phyloP scores from a whole-genome alignment of 2,113 vertebrate species.

The Myxocyprinus asiaticus region DNA sequence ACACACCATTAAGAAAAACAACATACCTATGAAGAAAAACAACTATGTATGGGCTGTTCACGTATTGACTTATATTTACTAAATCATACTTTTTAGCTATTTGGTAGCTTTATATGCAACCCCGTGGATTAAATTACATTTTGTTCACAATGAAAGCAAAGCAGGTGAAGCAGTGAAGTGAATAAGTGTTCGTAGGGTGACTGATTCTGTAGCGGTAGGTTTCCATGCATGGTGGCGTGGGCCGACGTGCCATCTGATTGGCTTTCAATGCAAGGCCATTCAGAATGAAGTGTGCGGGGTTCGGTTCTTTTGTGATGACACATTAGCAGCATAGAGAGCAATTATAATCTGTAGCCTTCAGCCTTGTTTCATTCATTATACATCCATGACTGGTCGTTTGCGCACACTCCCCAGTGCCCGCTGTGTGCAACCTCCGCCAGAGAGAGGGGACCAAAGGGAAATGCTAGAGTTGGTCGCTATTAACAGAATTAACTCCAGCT shows the following conservation, averaged over 20 bases:
- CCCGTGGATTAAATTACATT: background rate
- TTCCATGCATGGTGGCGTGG: slow-evolving; percentile 12
- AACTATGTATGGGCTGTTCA: background rate
- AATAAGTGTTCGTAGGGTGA: background rate
- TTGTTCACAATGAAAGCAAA: background rate
- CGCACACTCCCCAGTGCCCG: slow-evolving; percentile 55
- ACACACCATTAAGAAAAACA: background rate
- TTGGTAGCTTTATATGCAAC: background rate
- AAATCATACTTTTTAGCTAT: background rate
- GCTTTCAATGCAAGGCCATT: slow-evolving; percentile 52
- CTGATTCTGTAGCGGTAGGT: background rate
- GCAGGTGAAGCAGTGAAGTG: background rate
- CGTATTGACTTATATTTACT: background rate
- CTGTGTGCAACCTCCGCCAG: slow-evolving; percentile 54
- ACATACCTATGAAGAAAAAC: background rate
- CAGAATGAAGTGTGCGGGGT: slow-evolving; percentile 55
- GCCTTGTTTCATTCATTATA: slow-evolving; percentile 76
- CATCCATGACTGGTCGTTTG: slow-evolving; percentile 67
- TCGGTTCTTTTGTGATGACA: slow-evolving; percentile 65
- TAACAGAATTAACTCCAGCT: slow-evolving; percentile 81
- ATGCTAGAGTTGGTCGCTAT: slow-evolving; percentile 67
- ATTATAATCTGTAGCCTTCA: slow-evolving; percentile 68
- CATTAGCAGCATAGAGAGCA: slow-evolving; percentile 73
- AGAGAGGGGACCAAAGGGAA: slow-evolving; percentile 16
- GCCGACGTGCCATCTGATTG: slow-evolving; percentile 3